Evolutionary conservation across 2,888 invertebrate genomes (phyloP).

Genomic region (Zygaena filipendulae): DNA sequence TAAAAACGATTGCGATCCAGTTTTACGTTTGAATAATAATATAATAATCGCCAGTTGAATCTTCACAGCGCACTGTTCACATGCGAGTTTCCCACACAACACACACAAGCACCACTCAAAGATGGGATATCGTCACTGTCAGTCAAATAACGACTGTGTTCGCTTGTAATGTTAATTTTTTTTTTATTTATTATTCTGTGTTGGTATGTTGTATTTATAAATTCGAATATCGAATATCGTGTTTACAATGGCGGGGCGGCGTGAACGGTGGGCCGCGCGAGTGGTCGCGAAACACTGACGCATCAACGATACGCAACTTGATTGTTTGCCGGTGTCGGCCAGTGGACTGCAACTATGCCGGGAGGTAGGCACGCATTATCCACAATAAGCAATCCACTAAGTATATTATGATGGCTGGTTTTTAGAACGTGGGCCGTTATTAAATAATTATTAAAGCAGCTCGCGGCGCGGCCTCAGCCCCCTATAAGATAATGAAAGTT

Average conservation of each 20-base stretch:
- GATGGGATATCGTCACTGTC: slow-evolving; percentile 4
- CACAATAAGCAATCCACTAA: slow-evolving; percentile 24
- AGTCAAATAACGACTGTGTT: background rate
- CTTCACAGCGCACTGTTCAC: background rate
- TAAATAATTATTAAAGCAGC: slow-evolving; percentile 49
- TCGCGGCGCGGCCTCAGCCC: too few relatives aligned
- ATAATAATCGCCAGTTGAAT: slow-evolving; percentile 20
- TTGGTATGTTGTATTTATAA: too few relatives aligned
- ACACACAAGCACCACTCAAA: slow-evolving; percentile 16
- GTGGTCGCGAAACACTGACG: slow-evolving; percentile 42
- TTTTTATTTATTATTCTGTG: too few relatives aligned
- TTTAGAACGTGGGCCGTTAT: slow-evolving; percentile 39
- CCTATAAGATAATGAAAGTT: too few relatives aligned
- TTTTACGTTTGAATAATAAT: slow-evolving; percentile 43
- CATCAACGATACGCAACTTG: too few relatives aligned
- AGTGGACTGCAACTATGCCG: slow-evolving; percentile 20
- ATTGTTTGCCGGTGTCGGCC: slow-evolving; percentile 9
- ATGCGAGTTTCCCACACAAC: background rate
- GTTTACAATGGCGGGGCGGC: slow-evolving; percentile 17
- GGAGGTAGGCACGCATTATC: slow-evolving; percentile 38
- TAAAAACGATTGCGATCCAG: slow-evolving; percentile 62
- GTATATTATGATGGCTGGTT: slow-evolving; percentile 20
- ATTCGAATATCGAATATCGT: slow-evolving; percentile 3
- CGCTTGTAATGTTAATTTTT: too few relatives aligned
- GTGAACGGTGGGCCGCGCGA: slow-evolving; percentile 34